These are phyloP conservation scores for Scartelaos histophorus DNA, from an alignment of 2,113 vertebrate genomes.

Conservation along the genomic window DNA sequence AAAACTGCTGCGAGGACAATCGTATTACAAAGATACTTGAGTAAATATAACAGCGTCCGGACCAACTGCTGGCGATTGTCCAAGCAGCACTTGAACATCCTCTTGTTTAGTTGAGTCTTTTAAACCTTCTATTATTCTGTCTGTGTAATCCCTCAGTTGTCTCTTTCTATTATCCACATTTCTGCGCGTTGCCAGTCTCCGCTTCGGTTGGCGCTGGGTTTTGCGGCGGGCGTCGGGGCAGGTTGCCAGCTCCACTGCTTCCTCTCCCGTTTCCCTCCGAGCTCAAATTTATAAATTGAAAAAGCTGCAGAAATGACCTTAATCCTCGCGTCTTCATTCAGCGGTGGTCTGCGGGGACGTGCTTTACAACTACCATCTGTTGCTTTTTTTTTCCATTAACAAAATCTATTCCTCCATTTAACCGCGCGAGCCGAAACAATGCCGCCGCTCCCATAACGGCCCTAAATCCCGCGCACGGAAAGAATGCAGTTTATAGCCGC, in stretches of 20 bases:
- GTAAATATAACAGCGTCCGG: neutral
- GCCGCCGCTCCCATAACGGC: slow-evolving; percentile 61
- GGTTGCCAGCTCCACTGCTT: slow-evolving; percentile 48
- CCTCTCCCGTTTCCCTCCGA: slow-evolving; percentile 34
- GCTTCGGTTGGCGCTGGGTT: slow-evolving; percentile 74
- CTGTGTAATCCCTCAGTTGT: no score
- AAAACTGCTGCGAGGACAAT: no score
- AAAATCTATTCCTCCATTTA: slow-evolving; percentile 76
- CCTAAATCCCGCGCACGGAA: slow-evolving; percentile 63
- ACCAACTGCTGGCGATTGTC: neutral
- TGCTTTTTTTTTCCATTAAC: slow-evolving; percentile 78
- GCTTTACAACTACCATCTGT: slow-evolving; percentile 75
- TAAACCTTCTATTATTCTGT: slow-evolving; percentile 2
- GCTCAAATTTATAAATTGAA: slow-evolving; percentile 76
- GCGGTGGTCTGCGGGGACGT: slow-evolving; percentile 67
- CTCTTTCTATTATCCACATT: slow-evolving; percentile 40
- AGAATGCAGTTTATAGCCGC: slow-evolving; percentile 35
- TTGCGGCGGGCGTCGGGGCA: slow-evolving; percentile 62
- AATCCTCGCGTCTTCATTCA: slow-evolving; percentile 71
- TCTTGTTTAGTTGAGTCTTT: neutral
- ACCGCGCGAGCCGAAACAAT: slow-evolving; percentile 72
- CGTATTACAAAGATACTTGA: no score
- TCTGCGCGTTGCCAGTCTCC: slow-evolving; percentile 66
- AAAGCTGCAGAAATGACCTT: slow-evolving; percentile 76
- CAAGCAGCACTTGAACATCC: neutral